Percentiles rank a stretch among this genome's conserved stretches.
Conservation (phyloP, 1,140 invertebrate genomes). For the Camponotus pennsylvanicus region DNA sequence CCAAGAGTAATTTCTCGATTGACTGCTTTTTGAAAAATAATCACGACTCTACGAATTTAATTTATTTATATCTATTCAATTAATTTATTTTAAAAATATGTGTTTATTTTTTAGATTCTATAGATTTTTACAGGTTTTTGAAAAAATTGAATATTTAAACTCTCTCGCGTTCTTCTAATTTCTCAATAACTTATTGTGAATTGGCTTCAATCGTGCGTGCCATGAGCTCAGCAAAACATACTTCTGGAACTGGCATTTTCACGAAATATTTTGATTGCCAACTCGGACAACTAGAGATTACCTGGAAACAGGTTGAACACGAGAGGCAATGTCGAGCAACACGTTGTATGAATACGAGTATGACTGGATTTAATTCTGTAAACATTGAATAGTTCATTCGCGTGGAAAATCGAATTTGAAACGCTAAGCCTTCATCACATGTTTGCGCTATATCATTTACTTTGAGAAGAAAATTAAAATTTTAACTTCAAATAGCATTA, state of each 20-base stretch:
- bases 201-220: conserved; percentile 46
- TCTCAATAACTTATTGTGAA: conserved; percentile 8
- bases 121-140: no score
- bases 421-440: neutral
- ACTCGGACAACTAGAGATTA: conserved; percentile 35
- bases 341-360: neutral
- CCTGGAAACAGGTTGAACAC: conserved; percentile 42
- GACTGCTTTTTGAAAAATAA: neutral
- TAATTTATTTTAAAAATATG: neutral
- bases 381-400: conserved; percentile 54
- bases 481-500: neutral
- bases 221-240: conserved; percentile 24
- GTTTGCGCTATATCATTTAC: neutral
- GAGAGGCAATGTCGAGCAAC: neutral
- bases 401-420: neutral
- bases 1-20: neutral
- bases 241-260: conserved; percentile 56
- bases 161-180: neutral
- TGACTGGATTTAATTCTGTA: conserved; percentile 24
- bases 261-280: conserved; percentile 54
- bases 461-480: neutral
- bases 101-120: no score
- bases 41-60: neutral
- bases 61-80: neutral
- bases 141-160: neutral